Base-by-base conservation (phyloP, 2,888 invertebrate genomes). In the Keiferia lycopersicella region DNA sequence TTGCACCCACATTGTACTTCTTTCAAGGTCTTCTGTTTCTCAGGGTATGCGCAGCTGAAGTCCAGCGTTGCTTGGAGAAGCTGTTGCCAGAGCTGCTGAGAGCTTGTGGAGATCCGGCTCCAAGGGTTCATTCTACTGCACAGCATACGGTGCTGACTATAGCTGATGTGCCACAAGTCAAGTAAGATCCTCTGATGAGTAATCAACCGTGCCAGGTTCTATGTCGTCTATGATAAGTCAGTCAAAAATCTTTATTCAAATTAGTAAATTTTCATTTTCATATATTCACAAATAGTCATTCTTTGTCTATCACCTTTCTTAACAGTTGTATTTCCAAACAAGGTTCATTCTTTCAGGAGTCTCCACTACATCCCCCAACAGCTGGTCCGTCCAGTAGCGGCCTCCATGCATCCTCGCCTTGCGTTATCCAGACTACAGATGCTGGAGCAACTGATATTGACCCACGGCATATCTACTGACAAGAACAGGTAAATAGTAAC, bases 21-120 rank as follows among this genome's bases (percentile, higher is more conserved):
- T 34, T 34, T 34, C 6, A 34, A 1, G 8, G 34, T 34, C 7
- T 16, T 7, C 16, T 8, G 1, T 45, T 1, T 45, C 16, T 6
- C 78, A 96, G 97, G 78, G 96, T 97, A 14, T 95, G 96, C 2
- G 94, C 95, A 22, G 95, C 96, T 12, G 97, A 98, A 84, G 95
- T 97, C 26, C 94, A 96, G 0, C 93, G 96, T 62, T 96, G 96
- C 73, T 93, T 97, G 20, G 97, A 98, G 85, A 95, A 96, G 73
- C 81, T 97, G 51, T 81, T 97, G 50, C 97, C 97, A 0, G 97
- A 97, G 80, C 83, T 98, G 62, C 84, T 97, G 56, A 94, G 96
- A 0, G 97, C 97, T 74, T 96, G 96, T 48, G 97, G 97, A 0
- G 98, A 98, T 84, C 96, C 97, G 0, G 96, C 97, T 0, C 95